Percentiles rank a stretch among this genome's conserved stretches.
phyloP scores from a whole-genome alignment of 2,797 vertebrate genomes.

The Coracias cyanogaster region DNA sequence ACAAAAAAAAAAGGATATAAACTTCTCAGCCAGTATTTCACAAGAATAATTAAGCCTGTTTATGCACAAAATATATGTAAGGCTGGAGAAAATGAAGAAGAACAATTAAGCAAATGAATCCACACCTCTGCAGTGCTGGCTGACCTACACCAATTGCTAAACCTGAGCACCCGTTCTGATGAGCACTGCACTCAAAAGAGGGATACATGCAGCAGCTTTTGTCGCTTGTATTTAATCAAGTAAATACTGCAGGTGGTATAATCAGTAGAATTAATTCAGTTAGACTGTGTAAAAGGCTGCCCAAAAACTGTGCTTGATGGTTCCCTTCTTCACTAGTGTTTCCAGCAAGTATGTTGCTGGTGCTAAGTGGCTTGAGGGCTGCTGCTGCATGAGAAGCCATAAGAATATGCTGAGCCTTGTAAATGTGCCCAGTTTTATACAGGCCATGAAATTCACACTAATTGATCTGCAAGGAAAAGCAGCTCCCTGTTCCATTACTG shows the following conservation, averaged over 20 bases:
- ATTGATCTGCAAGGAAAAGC: slow-evolving; percentile 73
- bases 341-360: slow-evolving; percentile 72
- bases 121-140: neutral
- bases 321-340: slow-evolving; percentile 38
- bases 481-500: slow-evolving; percentile 60
- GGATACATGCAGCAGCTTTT: slow-evolving; percentile 35
- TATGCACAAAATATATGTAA: neutral
- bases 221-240: slow-evolving; percentile 56
- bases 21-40: neutral
- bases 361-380: slow-evolving; percentile 56
- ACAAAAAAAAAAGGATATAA: neutral
- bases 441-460: slow-evolving; percentile 78
- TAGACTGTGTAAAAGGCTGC: slow-evolving; percentile 52
- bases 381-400: slow-evolving; percentile 59
- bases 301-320: slow-evolving; percentile 68
- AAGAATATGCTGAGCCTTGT: slow-evolving; percentile 76
- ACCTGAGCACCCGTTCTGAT: neutral
- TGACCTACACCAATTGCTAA: neutral
- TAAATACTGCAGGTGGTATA: slow-evolving; percentile 68
- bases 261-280: slow-evolving; percentile 78
- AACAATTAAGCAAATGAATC: neutral
- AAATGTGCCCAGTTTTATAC: slow-evolving; percentile 65
- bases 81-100: neutral
- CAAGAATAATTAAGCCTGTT: neutral
- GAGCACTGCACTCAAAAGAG: neutral